These are phyloP conservation scores for Leucosticte australis DNA, from an alignment of 2,113 vertebrate genomes.

Conservation along the genomic window DNA sequence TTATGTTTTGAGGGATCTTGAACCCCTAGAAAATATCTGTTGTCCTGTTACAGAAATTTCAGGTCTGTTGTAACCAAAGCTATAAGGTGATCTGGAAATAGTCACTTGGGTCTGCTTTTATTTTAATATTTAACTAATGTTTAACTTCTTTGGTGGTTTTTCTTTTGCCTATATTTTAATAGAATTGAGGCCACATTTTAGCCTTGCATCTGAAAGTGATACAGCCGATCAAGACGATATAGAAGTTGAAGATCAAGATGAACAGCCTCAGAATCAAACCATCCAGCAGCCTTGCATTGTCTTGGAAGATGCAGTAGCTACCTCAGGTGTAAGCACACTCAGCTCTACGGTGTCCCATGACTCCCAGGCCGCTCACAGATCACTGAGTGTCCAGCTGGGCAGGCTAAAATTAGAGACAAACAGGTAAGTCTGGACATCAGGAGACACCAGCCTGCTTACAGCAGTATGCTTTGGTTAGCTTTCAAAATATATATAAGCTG, in stretches of 20 bases:
- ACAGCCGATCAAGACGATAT: conserved; percentile 89
- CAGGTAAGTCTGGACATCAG: conserved; percentile 74
- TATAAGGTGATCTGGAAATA: neutral
- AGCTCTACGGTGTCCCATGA: conserved; percentile 93
- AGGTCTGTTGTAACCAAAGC: neutral
- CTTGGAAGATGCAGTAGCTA: conserved; percentile 89
- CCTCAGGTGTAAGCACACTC: conserved; percentile 97
- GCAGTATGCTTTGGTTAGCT: neutral
- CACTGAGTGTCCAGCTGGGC: conserved; percentile 88
- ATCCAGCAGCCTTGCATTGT: conserved; percentile 70
- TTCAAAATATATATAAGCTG: neutral
- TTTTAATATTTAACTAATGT: neutral
- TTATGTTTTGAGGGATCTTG: neutral
- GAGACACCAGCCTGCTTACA: neutral
- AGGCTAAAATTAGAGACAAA: conserved; percentile 95
- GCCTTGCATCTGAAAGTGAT: conserved; percentile 95
- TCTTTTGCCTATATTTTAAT: neutral
- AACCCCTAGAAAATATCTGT: neutral
- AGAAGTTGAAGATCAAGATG: conserved; percentile 82
- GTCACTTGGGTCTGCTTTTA: neutral
- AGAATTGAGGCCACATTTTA: conserved; percentile 97
- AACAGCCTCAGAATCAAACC: conserved; percentile 74
- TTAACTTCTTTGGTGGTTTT: neutral
- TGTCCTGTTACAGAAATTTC: neutral
- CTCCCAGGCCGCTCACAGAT: conserved; percentile 86